phyloP scores from a whole-genome alignment of 2,888 invertebrate genomes.

The Caenorhabditis panamensis region DNA sequence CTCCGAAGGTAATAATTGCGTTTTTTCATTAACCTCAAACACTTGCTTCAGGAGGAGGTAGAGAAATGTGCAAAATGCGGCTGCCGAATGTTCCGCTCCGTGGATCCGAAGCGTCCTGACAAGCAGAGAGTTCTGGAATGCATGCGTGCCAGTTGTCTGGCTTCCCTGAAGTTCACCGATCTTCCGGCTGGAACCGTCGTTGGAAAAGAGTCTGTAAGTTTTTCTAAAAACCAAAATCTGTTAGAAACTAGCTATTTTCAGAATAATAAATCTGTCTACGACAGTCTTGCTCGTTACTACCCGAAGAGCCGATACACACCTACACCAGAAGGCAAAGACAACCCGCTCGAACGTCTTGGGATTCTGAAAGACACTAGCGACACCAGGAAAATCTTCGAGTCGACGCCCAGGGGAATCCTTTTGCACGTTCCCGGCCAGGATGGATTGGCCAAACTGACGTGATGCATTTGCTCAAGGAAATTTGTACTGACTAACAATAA shows the following conservation, averaged over 20 bases:
- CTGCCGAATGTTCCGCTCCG: conserved; percentile 31
- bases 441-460: background rate
- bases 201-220: conserved; percentile 41
- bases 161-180: conserved; percentile 37
- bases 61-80: conserved; percentile 38
- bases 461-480: too few species aligned
- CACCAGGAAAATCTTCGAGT: conserved; percentile 3
- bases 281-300: conserved; percentile 25
- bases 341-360: background rate
- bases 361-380: too few species aligned
- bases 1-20: too few species aligned
- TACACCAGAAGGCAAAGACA: conserved; percentile 5
- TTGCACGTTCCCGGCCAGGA: conserved; percentile 35
- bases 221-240: background rate
- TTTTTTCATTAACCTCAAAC: too few species aligned
- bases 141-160: conserved; percentile 42
- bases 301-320: conserved; percentile 8
- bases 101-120: conserved; percentile 34
- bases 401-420: background rate
- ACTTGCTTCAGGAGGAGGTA: background rate
- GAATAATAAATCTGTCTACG: background rate
- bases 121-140: conserved; percentile 38
- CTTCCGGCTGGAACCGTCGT: conserved; percentile 47
- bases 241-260: too few species aligned
- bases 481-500: too few species aligned